Evolutionary conservation across 2,797 vertebrate genomes (phyloP).

Genomic region (Peromyscus eremicus): DNA sequence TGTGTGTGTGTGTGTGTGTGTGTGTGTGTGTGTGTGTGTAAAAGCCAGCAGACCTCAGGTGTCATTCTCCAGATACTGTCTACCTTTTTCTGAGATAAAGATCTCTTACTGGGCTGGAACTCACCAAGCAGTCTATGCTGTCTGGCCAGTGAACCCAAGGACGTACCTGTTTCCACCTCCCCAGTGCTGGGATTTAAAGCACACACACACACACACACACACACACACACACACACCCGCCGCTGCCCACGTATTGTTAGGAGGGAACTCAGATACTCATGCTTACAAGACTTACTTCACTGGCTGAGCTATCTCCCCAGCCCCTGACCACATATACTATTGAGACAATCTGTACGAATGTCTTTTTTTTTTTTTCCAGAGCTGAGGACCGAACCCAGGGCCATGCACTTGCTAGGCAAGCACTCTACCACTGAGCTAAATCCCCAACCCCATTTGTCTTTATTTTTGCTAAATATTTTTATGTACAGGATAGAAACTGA

Average conservation of each 20-base stretch:
- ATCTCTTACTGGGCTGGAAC: not conserved
- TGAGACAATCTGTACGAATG: not conserved
- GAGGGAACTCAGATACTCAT: not conserved
- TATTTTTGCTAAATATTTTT: constrained; percentile 17
- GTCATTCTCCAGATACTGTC: not conserved
- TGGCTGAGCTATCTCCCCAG: not conserved
- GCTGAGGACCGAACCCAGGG: no score
- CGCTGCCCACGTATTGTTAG: not conserved
- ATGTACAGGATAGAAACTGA: not conserved
- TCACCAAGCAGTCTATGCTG: not conserved
- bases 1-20: no score
- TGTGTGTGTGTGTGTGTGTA: not conserved
- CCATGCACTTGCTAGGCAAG: no score
- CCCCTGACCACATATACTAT: not conserved
- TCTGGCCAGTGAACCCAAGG: not conserved
- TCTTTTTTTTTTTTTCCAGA: not conserved
- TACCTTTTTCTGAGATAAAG: not conserved
- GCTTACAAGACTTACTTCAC: not conserved
- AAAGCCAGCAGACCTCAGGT: not conserved
- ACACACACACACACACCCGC: no score
- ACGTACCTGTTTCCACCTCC: not conserved
- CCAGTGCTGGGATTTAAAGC: not conserved
- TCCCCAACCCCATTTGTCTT: no score
- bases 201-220: no score
- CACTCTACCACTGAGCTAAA: no score